Conservation (phyloP, 2,888 invertebrate species). For the Ophraella communa region DNA sequence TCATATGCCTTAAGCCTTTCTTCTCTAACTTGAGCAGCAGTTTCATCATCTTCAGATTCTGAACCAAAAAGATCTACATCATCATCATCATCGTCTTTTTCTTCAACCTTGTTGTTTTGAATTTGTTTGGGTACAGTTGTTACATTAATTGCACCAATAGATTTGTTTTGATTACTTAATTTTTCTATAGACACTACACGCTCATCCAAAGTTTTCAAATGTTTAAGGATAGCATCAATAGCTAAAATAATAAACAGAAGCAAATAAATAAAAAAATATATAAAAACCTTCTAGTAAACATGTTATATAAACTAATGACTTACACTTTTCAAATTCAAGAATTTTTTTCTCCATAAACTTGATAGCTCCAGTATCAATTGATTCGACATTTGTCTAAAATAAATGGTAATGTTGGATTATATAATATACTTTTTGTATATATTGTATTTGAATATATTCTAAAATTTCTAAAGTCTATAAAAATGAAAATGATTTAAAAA, state of each 20-base stretch:
- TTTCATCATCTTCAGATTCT: conserved; percentile 78
- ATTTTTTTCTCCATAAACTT: conserved; percentile 54
- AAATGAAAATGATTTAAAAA: too few relatives aligned
- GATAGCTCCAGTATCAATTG: conserved; percentile 47
- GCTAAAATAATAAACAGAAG: conserved; percentile 46
- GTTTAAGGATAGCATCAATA: conserved; percentile 42
- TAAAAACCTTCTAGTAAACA: too few relatives aligned
- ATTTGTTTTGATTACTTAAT: conserved; percentile 45
- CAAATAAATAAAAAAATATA: too few relatives aligned
- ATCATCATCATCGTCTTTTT: conserved; percentile 69
- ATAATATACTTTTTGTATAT: too few relatives aligned
- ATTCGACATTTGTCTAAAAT: conserved; percentile 30
- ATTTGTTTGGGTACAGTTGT: conserved; percentile 7
- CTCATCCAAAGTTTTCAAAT: conserved; percentile 40
- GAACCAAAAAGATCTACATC: conserved; percentile 84
- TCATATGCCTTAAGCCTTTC: conserved; percentile 88
- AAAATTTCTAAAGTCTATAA: too few relatives aligned
- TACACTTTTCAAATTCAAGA: conserved; percentile 51
- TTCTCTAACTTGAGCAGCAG: conserved; percentile 77
- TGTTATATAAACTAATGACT: conserved; percentile 28
- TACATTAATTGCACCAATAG: conserved; percentile 45
- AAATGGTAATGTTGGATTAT: conserved; percentile 9
- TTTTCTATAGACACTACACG: conserved; percentile 46
- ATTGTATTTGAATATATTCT: too few relatives aligned
- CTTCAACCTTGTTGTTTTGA: conserved; percentile 27